A percentile compares a stretch with the other conserved stretches of the same genome.
Conservation (phyloP, 2,797 vertebrate genomes). For the Otus scops region DNA sequence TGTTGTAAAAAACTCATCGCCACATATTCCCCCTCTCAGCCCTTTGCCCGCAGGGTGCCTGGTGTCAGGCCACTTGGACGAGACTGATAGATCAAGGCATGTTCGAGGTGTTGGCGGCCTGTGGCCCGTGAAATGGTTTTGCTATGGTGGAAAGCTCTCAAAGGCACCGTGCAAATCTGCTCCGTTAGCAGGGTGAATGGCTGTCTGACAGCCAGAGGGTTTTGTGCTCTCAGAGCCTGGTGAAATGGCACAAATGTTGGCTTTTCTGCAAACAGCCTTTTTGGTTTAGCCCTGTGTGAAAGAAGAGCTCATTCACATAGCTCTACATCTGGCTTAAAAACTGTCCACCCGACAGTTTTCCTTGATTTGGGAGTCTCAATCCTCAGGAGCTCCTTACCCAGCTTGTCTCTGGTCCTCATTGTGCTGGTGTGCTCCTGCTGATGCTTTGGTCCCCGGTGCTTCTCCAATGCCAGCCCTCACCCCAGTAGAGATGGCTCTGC, state of each 20-base stretch:
- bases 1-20: neutral
- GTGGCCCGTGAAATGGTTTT: slow-evolving; percentile 49
- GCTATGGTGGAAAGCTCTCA: slow-evolving; percentile 4
- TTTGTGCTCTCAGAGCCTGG: neutral
- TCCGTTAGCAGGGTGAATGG: neutral
- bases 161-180: neutral
- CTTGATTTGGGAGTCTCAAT: neutral
- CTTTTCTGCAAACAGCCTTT: neutral
- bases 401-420: accelerated
- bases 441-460: neutral
- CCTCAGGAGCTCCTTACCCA: neutral
- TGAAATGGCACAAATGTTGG: neutral
- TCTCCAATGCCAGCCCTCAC: neutral
- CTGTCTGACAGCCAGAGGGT: neutral
- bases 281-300: neutral
- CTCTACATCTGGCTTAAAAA: neutral
- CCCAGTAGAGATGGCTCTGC: neutral
- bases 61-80: neutral
- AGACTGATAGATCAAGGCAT: neutral
- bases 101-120: neutral
- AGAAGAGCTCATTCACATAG: neutral
- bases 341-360: neutral
- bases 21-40: neutral
- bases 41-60: neutral
- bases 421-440: accelerated